Evolutionary conservation across 1,140 invertebrate species (phyloP), one percentile per base, ranked within the genome.

Genomic region (Heliconius congener): DNA sequence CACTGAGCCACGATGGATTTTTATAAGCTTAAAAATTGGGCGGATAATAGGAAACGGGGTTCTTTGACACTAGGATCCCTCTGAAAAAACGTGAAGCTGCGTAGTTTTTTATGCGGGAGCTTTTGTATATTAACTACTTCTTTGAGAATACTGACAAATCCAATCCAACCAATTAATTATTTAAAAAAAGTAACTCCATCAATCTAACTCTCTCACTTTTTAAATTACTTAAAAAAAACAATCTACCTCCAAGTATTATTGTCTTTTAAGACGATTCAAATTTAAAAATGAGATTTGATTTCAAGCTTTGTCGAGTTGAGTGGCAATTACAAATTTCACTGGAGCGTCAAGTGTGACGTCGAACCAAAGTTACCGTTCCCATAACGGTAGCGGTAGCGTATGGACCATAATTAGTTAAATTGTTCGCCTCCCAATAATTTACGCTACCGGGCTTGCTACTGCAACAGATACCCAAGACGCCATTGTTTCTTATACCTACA

Each of bases 351-450:
- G 75, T 81, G 71, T 81, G 79, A 81, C 75, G 75, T 60, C 71
- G 76, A 72, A 71, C 78, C 71, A 55, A 42, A 77, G 79, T 74
- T 74, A 81, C 79, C 71, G 79, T 77, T 77, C 76, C 76, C 71
- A 77, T 81, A 81, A 81, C 79, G 79, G 79, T 81, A 30, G 39
- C 78, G 78, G 78, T 80, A 76, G 78, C 76, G 79, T 80, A 77
- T 81, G 79, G 72, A 77, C 79, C 72, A 81, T 81, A 81, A 79
- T 79, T 82, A 82, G 74, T 66, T 46, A 74, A 82, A 82, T 82
- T 79, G 78, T 79, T 82, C 70, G 74, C 71, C 52, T 75, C 81
- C 74, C 77, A 77, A 82, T 82, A 82, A 82, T 76, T 82, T 79
- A 79, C 46, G 77, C 74, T 79, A 73, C 77, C 42, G 76, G 39